Base-by-base conservation (phyloP, 2,113 vertebrate species). In the Cyanoramphus novaezelandiae region DNA sequence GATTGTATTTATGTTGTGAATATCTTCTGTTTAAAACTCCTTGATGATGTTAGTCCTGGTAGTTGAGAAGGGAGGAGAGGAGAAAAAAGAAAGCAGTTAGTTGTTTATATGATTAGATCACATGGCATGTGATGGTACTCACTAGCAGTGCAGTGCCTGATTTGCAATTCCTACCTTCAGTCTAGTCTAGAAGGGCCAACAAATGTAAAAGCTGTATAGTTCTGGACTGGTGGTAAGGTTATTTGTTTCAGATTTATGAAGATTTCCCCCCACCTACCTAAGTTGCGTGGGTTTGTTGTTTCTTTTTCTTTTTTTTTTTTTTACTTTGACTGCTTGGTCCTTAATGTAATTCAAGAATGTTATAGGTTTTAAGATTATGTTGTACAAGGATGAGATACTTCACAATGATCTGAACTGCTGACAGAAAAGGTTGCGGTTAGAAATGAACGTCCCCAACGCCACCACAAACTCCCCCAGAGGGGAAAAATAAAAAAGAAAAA, bases 191-290 rank as follows among this genome's bases (percentile, higher is more conserved):
- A 72, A 60, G 21, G 11, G 1, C 53, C 82, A 90, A 23, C 6
- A n/a, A 68, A 57, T 33, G 20, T 46, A 47, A 79, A 35, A 62
- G 17, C 41, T 53, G 2, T 62, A 6, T 49, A 50, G 47, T 75
- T 86, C 53, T 70, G 31, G 20, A 24, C 37, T 89, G 2, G 1
- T 60, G 50, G 35, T 35, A 37, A 10, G 35, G 24, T 37, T 83
- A 28, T 6, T 44, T 69, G 10, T 83, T 94, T 83, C 15, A 78
- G 31, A 27, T 67, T 57, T 65, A 52, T 57, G 17, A 59, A 55
- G 8, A 7, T n/a, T 15, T 19, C 3, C 6, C 4, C 13, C 1
- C 1, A 1, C 7, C 15, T 60, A 10, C 8, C 10, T 35, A 50
- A 60, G 35, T 29, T 84, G 11, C 31, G 82, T 57, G 31, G 7